These are phyloP conservation scores for Monochamus alternatus DNA, from an alignment of 2,888 invertebrate genomes.

Conservation along the genomic window DNA sequence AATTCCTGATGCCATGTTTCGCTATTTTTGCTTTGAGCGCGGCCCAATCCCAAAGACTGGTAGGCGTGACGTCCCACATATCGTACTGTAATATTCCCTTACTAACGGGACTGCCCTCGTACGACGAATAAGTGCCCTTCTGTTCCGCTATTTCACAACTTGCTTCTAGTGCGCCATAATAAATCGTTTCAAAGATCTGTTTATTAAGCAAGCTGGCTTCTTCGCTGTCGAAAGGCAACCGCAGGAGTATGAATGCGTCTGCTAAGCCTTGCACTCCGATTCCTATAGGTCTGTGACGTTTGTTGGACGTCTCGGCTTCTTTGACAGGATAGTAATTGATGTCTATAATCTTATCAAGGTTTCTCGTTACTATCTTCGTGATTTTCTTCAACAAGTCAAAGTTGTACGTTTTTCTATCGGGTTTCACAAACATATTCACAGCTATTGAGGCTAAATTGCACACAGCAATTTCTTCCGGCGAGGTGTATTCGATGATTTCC, in stretches of 20 bases:
- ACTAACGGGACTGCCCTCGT: constrained; percentile 90
- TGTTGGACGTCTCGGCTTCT: constrained; percentile 91
- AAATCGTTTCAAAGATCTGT: constrained; percentile 98
- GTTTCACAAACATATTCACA: constrained; percentile 92
- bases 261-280: constrained; percentile 97
- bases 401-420: constrained; percentile 85
- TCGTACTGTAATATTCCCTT: constrained; percentile 97
- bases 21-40: constrained; percentile 88
- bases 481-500: constrained; percentile 96
- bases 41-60: constrained; percentile 92
- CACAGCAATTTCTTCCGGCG: constrained; percentile 95
- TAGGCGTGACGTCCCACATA: constrained; percentile 95
- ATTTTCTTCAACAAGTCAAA: constrained; percentile 90
- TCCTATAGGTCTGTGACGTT: constrained; percentile 88
- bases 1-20: constrained; percentile 93
- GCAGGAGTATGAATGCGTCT: constrained; percentile 95
- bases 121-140: constrained; percentile 91
- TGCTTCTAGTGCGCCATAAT: constrained; percentile 96
- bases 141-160: constrained; percentile 94
- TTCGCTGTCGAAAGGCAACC: constrained; percentile 92
- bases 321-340: constrained; percentile 95
- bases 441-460: constrained; percentile 99
- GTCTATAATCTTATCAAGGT: constrained; percentile 97
- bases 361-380: constrained; percentile 89
- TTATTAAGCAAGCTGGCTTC: constrained; percentile 90